Conservation (phyloP, 2,888 invertebrate genomes). For the Drosophila suboccidentalis region DNA sequence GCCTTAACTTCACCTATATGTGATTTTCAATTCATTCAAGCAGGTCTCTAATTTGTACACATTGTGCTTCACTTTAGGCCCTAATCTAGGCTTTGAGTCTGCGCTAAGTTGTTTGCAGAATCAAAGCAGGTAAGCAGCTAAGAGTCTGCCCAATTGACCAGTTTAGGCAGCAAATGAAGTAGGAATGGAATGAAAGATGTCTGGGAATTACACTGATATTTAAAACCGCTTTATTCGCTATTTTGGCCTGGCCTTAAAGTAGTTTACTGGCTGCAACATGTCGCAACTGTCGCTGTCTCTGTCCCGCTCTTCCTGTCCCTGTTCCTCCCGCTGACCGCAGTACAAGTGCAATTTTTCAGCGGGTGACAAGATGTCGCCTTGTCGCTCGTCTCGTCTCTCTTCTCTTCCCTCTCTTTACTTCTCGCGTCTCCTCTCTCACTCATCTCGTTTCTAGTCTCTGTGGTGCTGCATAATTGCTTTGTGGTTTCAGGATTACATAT, state of each 20-base stretch:
- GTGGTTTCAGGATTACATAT: constrained; percentile 70
- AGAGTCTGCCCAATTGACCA: not conserved
- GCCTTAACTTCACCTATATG: too few species aligned
- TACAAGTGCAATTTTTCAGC: constrained; percentile 71
- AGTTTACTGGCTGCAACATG: constrained; percentile 66
- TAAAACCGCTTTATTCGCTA: constrained; percentile 40
- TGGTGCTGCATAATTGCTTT: constrained; percentile 77
- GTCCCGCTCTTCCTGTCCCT: not conserved
- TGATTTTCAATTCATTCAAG: too few species aligned
- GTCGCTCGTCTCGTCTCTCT: not conserved
- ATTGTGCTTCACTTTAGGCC: not conserved
- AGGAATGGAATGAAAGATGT: not conserved
- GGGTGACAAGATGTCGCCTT: constrained; percentile 76
- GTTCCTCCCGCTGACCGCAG: not conserved
- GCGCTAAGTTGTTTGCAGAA: constrained; percentile 18
- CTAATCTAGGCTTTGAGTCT: constrained; percentile 11
- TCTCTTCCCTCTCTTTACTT: not conserved
- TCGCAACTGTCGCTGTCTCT: constrained; percentile 6
- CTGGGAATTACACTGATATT: constrained; percentile 30
- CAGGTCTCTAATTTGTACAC: too few species aligned
- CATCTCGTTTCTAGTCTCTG: constrained; percentile 24
- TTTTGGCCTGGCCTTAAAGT: constrained; percentile 66
- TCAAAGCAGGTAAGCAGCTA: constrained; percentile 33
- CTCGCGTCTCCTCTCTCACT: constrained; percentile 9
- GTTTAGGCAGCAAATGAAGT: too few species aligned